Percentiles rank a stretch among this genome's conserved stretches.
Evolutionary conservation across 2,113 vertebrate genomes (phyloP).

Genomic region (Carassius gibelio): DNA sequence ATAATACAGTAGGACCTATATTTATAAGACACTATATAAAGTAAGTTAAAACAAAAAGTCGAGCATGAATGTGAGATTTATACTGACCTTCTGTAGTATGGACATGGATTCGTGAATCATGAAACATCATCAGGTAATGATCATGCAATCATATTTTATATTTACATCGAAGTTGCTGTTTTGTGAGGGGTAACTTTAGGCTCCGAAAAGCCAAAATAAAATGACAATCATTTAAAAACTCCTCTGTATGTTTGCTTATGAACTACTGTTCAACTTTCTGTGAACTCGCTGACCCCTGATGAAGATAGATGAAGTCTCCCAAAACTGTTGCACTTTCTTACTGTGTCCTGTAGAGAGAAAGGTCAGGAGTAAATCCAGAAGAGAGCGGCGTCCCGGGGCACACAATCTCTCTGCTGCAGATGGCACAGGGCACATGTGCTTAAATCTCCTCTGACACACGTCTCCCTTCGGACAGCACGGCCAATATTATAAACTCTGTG

Average conservation of each 20-base stretch:
- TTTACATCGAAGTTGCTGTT: neutral
- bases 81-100: neutral
- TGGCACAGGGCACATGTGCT: neutral
- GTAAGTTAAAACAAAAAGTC: neutral
- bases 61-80: neutral
- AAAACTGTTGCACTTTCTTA: neutral
- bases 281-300: neutral
- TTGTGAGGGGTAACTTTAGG: neutral
- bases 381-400: neutral
- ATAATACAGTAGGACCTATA: neutral
- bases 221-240: neutral
- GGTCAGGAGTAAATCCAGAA: neutral
- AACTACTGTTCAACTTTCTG: neutral
- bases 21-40: neutral
- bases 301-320: neutral
- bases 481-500: constrained; percentile 25
- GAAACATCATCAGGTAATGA: neutral
- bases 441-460: constrained; percentile 15
- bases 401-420: constrained; percentile 6
- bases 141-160: neutral
- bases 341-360: neutral
- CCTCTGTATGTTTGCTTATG: neutral
- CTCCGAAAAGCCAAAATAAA: neutral
- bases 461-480: constrained; percentile 16
- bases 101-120: neutral